Evolutionary conservation across 92 coral and sea anemone species (phyloP), one percentile per base, ranked within the genome.

Genomic region (Zoanthus sansibaricus): DNA sequence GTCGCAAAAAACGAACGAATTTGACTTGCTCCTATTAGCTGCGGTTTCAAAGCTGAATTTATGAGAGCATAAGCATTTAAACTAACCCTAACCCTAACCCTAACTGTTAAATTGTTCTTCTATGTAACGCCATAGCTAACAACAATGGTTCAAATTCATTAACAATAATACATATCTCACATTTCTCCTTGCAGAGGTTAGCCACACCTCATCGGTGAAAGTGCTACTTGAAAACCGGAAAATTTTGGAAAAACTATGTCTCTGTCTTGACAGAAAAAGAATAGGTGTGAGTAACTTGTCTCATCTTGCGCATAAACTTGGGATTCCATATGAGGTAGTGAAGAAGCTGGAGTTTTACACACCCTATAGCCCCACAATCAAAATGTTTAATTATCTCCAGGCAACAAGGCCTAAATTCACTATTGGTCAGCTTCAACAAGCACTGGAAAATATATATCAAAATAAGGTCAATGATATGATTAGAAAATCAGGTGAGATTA

Each of bases 211-310:
- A 7, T 46, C 82, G 42, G 20, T 77, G 68, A 5, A 55, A 51
- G 14, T 16, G 20, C 49, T 77, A 16, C 69, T 77, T 55, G 46
- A 54, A 1, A 77, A 77, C 82, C 70, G 47, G 37, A n/a, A 11
- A 31, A 68, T 77, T 16, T 21, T 77, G 82, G 82, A 77, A 31
- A 49, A 32, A 13, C 49, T 77, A 42, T 54, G 68, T 20, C 82
- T 25, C 14, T 77, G 82, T 33, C 82, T 77, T 45, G 82, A 77
- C 66, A 77, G 54, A 13, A 49, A 77, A 68, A 11, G 54, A 15
- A 77, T 54, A 68, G 45, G 54, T 11, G 4, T 54, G 6, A 7
- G 18, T 15, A 18, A 77, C 45, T 77, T 69, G 82, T 17, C 32
- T 13, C 82, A 77, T 32, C 82, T 77, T 51, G 82, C 82, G 16